Evolutionary conservation across 2,888 invertebrate genomes (phyloP).

Genomic region (Lordiphosa fenestrarum): DNA sequence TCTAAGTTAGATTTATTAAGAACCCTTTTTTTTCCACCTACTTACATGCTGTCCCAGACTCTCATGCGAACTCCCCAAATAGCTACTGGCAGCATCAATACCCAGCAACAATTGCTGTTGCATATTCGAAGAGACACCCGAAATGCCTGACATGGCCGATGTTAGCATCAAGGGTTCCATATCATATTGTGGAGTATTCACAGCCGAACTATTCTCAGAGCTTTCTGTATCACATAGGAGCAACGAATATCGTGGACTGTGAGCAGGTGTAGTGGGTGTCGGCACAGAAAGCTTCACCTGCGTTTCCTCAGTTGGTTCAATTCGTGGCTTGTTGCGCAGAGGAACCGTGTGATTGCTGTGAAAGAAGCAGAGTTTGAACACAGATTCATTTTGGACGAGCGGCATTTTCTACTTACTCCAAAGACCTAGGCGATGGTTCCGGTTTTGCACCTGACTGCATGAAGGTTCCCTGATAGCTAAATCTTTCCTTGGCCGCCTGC

Average conservation of each 20-base stretch:
- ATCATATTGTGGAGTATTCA: slow-evolving; percentile 80
- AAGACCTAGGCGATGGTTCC: slow-evolving; percentile 17
- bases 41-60: slow-evolving; percentile 76
- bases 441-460: slow-evolving; percentile 33
- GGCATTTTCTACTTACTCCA: slow-evolving; percentile 17
- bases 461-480: slow-evolving; percentile 79
- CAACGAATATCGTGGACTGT: slow-evolving; percentile 80
- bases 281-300: slow-evolving; percentile 70
- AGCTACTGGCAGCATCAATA: slow-evolving; percentile 65
- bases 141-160: slow-evolving; percentile 71
- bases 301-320: slow-evolving; percentile 22
- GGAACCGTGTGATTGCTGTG: slow-evolving; percentile 31
- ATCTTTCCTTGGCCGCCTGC: slow-evolving; percentile 77
- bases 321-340: slow-evolving; percentile 34
- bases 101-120: slow-evolving; percentile 69
- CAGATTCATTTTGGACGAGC: too few species aligned
- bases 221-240: slow-evolving; percentile 79
- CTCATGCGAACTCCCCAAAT: slow-evolving; percentile 76
- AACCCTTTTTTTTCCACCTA: slow-evolving; percentile 1
- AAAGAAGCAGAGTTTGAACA: too few species aligned
- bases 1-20: too few species aligned
- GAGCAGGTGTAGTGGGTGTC: slow-evolving; percentile 79
- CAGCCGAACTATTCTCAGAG: slow-evolving; percentile 80
- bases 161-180: slow-evolving; percentile 77
- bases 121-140: slow-evolving; percentile 67